Conservation (phyloP, 1,140 invertebrate species). For the Meloidogyne exigua region DNA sequence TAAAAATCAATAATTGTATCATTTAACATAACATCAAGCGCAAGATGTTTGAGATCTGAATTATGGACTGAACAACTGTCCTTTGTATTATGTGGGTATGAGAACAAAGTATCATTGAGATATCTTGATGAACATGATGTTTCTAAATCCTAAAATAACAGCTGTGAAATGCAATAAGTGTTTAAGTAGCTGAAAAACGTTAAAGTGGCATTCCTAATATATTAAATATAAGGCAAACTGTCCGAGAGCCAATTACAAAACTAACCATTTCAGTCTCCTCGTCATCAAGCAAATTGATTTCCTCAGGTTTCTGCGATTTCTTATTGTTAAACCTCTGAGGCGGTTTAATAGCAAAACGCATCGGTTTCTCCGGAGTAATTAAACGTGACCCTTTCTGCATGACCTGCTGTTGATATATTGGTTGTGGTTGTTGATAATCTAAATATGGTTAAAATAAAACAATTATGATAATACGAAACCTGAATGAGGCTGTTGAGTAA, state of each 20-base stretch:
- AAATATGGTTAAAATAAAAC: background rate
- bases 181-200: no score
- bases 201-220: no score
- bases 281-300: constrained; percentile 32
- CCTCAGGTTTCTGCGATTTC: background rate
- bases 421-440: constrained; percentile 1
- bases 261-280: constrained; percentile 19
- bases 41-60: constrained; percentile 32
- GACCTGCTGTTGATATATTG: background rate
- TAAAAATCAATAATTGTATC: constrained; percentile 98
- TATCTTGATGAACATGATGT: constrained; percentile 13
- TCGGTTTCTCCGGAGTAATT: background rate
- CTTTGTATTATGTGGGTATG: constrained; percentile 20
- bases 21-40: constrained; percentile 68
- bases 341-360: background rate
- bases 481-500: background rate
- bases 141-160: background rate
- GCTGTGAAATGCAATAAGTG: no score
- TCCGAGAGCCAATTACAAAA: no score
- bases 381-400: background rate
- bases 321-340: background rate
- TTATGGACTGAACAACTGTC: constrained; percentile 28
- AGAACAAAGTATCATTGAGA: constrained; percentile 33
- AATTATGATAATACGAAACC: background rate
- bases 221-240: no score